Base-by-base conservation (phyloP, 2,888 invertebrate genomes). In the Archips crataeganus region DNA sequence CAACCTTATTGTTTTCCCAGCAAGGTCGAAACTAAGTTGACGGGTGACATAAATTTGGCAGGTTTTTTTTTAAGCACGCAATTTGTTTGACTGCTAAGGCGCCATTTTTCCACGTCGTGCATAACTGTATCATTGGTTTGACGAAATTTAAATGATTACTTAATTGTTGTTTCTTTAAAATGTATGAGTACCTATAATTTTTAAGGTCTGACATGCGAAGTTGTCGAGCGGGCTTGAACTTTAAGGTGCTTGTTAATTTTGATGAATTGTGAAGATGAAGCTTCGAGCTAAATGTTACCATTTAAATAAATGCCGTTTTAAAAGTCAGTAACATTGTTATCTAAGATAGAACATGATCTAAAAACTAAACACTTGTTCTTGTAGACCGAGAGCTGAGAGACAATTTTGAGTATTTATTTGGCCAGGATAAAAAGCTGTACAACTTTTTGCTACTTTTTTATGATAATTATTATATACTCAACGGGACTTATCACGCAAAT, bases 91-190 rank as follows among this genome's bases (percentile, higher is more conserved):
- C 77, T 79, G 79, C 83, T 81, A 80, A 84, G 85, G 89, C 90
- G 89, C 88, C 89, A 84, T 85, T 84, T 90, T 86, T 82, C 77
- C 79, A 79, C 81, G 80, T 84, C 83, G 84, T 86, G 87, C 85
- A 86, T 90, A 91, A 90, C 90, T 93, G 91, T 93, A 91, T 84
- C 92, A 86, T 85, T 81, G 87, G 87, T 90, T 90, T 91, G 89
- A 87, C 87, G 87, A 87, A 89, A 90, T 85, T 90, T 87, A 82
- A 81, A 78, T 90, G 90, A 93, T 92, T 93, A 90, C 88, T 93
- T 93, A 92, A 92, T 93, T 91, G 88, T 90, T 89, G 82, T 80
- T 84, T 80, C 84, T 84, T 83, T 78, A 36, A 74, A 74, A 74
- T 74, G 70, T 74, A 74, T 70, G 77, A 85, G 85, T 85, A 83